Conservation (phyloP, 1,140 invertebrate genomes). For the Stenopsyche tienmushanensis region DNA sequence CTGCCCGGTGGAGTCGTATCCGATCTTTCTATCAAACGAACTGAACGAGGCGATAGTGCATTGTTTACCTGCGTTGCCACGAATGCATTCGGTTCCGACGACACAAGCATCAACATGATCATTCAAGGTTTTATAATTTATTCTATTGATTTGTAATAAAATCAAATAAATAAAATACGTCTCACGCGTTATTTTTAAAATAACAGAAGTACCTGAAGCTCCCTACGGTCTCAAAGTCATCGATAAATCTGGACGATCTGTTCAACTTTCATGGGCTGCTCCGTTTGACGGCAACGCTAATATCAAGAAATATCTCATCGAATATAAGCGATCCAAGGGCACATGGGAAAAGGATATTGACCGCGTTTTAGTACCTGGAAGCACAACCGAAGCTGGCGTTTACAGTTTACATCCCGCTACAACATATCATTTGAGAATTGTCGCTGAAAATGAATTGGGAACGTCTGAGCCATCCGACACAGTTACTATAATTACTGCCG, state of each 20-base stretch:
- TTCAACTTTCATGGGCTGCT: conserved; percentile 88
- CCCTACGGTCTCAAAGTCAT: conserved; percentile 88
- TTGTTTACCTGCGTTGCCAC: conserved; percentile 93
- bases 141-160: conserved; percentile 3
- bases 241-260: conserved; percentile 86
- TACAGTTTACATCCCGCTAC: conserved; percentile 88
- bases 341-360: conserved; percentile 82
- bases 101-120: conserved; percentile 93
- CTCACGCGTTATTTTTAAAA: not conserved
- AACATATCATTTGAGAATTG: conserved; percentile 88
- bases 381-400: conserved; percentile 83
- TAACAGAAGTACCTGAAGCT: conserved; percentile 86
- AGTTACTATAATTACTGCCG: conserved; percentile 90
- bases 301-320: conserved; percentile 87
- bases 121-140: conserved; percentile 72
- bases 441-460: conserved; percentile 94
- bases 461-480: conserved; percentile 87
- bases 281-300: conserved; percentile 96
- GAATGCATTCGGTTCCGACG: conserved; percentile 93
- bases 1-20: conserved; percentile 82
- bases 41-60: conserved; percentile 87
- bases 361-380: conserved; percentile 79
- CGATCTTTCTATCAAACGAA: conserved; percentile 85
- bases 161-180: conserved; percentile 7
- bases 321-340: conserved; percentile 89